Evolutionary conservation across 2,797 vertebrate species (phyloP).

Genomic region (Gila robusta): DNA sequence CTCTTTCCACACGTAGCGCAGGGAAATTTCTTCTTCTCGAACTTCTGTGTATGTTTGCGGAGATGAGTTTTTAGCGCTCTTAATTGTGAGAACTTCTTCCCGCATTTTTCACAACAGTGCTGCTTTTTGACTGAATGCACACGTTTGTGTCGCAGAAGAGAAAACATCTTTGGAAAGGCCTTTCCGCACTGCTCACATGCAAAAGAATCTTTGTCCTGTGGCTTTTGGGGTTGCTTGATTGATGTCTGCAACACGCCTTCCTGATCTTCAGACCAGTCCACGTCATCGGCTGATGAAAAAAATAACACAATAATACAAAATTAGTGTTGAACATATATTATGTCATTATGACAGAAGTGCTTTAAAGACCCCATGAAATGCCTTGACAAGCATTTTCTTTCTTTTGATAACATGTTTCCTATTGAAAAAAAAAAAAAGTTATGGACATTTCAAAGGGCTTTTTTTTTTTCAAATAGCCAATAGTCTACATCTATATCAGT

Average conservation of each 20-base stretch:
- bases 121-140: slow-evolving; percentile 60
- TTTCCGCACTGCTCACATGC: slow-evolving; percentile 41
- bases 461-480: neutral
- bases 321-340: neutral
- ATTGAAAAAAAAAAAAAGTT: neutral
- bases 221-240: neutral
- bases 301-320: neutral
- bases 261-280: slow-evolving; percentile 13
- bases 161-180: slow-evolving; percentile 44
- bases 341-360: neutral
- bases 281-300: neutral
- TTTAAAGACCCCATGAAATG: neutral
- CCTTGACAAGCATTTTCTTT: neutral
- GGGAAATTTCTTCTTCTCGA: slow-evolving; percentile 57
- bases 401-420: neutral
- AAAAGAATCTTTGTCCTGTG: neutral
- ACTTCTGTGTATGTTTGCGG: slow-evolving; percentile 68
- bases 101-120: slow-evolving; percentile 73
- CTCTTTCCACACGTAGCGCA: slow-evolving; percentile 63
- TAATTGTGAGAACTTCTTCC: slow-evolving; percentile 71
- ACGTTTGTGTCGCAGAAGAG: slow-evolving; percentile 48
- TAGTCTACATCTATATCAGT: neutral
- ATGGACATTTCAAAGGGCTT: neutral
- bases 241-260: neutral
- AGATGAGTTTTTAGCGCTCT: slow-evolving; percentile 76